Base-by-base conservation (phyloP, 2,888 invertebrate species). In the Orthosia gothica region DNA sequence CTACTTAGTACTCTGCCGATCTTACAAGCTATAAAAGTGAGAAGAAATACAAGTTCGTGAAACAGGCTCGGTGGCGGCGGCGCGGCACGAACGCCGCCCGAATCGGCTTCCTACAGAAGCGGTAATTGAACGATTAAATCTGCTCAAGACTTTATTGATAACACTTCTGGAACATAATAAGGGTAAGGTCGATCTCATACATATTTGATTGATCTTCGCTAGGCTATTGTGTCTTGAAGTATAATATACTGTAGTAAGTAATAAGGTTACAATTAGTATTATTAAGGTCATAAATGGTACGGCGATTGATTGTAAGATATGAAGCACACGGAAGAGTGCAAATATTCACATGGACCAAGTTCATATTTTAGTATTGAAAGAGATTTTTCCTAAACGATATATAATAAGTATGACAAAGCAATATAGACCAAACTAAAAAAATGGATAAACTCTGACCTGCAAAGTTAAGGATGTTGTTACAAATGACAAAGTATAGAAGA, bases 81-180 rank as follows among this genome's bases (percentile, higher is more conserved):
- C 7, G 16, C 47, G 32, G 54, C 16, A 75, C 54, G 47, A 63
- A 32, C 16, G 52, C 70, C 13, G 49, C 50, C 16, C 23, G 23
- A 71, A 85, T 85, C 89, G 80, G 85, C 88, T 78, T 78, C 69
- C 70, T 70, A 84, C 78, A 82, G 76, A 86, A 81, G 87, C 85
- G 79, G 82, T 89, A 87, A 91, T 92, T 86, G 88, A 88, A 82
- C 87, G 90, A 91, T 92, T 91, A 90, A 85, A 87, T 86, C 87
- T 83, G 78, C 82, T 83, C 84, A 84, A 84, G 81, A 82, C 78
- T 87, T 89, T 88, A 91, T 91, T 89, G 91, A 89, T 91, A 85
- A 89, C 88, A 87, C 67, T 86, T 89, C 86, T 82, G 83, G 75
- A 79, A 85, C 74, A 59, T 72, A 79, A 87, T 90, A 89, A 91